Evolutionary conservation across 2,888 invertebrate genomes (phyloP).

Genomic region (Drosophila paramelanica): DNA sequence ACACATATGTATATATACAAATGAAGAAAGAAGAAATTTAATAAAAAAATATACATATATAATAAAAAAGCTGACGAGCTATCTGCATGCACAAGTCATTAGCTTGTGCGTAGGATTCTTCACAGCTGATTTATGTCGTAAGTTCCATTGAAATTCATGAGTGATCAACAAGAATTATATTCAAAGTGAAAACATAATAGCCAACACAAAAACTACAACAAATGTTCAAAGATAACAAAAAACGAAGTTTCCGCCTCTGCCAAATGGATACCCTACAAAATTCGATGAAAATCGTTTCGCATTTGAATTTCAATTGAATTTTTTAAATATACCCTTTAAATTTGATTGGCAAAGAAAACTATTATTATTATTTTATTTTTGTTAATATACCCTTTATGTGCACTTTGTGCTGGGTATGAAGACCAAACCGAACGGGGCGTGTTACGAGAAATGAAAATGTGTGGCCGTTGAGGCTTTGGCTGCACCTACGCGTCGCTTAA

Average conservation of each 20-base stretch:
- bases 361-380: neutral
- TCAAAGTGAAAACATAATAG: conserved; percentile 60
- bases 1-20: neutral
- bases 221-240: conserved; percentile 22
- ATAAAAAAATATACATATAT: neutral
- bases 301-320: too few species aligned
- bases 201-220: conserved; percentile 38
- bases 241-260: conserved; percentile 10
- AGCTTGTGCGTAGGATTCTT: conserved; percentile 52
- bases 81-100: conserved; percentile 51
- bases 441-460: conserved; percentile 67
- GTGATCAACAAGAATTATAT: conserved; percentile 61
- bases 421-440: conserved; percentile 62
- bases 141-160: conserved; percentile 76
- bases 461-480: conserved; percentile 59
- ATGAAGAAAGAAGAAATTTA: neutral
- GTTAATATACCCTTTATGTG: conserved; percentile 1
- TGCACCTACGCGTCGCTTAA: conserved; percentile 72
- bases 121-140: conserved; percentile 73
- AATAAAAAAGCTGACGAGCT: conserved; percentile 1
- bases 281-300: too few species aligned
- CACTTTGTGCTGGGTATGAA: conserved; percentile 21
- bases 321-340: too few species aligned
- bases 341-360: too few species aligned
- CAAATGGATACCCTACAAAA: conserved; percentile 22